These are phyloP conservation scores for Platysternon megacephalum DNA, from an alignment of 2,113 vertebrate species.

Conservation along the genomic window DNA sequence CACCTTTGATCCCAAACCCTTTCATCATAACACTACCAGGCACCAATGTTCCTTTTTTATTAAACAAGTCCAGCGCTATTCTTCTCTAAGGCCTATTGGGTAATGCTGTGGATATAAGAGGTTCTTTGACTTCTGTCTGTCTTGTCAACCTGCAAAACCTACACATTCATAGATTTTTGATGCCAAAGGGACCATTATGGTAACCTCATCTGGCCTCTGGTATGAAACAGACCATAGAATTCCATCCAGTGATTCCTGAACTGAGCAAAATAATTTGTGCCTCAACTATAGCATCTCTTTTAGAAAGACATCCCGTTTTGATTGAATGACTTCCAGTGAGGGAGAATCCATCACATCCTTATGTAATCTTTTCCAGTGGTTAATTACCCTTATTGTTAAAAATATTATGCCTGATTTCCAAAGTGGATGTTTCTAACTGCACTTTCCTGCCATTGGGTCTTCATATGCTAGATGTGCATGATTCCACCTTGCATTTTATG, in stretches of 20 bases:
- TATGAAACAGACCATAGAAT: not conserved
- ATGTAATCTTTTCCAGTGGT: not conserved
- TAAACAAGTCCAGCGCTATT: not conserved
- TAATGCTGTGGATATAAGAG: not conserved
- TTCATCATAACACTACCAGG: not conserved
- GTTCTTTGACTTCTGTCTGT: not conserved
- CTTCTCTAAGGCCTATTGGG: not conserved
- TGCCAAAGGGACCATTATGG: not conserved
- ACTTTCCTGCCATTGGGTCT: not conserved
- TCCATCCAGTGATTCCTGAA: not conserved
- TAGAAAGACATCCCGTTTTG: not conserved
- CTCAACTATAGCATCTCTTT: not conserved
- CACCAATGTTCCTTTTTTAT: slow-evolving; percentile 31
- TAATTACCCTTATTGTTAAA: not conserved
- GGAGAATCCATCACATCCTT: not conserved
- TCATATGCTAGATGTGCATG: not conserved
- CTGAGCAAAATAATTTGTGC: not conserved
- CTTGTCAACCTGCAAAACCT: not conserved
- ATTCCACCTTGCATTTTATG: not conserved
- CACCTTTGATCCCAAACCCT: not conserved
- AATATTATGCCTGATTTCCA: not conserved
- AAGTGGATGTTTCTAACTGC: not conserved
- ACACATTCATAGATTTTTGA: not conserved
- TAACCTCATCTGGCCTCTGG: not conserved
- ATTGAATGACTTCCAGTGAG: not conserved